Evolutionary conservation across 2,888 invertebrate genomes (phyloP), one percentile per base, ranked within the genome.

Genomic region (Dione juno): DNA sequence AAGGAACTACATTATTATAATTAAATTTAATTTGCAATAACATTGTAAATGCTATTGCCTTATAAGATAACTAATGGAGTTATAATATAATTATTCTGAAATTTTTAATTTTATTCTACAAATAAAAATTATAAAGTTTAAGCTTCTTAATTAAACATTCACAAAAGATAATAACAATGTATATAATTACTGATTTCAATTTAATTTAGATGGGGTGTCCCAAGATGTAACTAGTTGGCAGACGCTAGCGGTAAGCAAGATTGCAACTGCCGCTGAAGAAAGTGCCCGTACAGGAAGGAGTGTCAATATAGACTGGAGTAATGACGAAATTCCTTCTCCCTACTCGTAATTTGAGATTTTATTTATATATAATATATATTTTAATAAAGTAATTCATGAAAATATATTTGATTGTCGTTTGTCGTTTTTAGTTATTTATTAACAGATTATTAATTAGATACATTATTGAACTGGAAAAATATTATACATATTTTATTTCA

Each of bases 261-360:
- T 95, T 61, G 94, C 95, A 0, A 85, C 90, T 0, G 94, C 94
- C 0, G 94, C 93, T 28, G 95, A 95, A 77, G 85, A 94, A 76
- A 93, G 95, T 19, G 94, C 92, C 0, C 90, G 93, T 50, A 91
- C 92, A 7, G 94, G 94, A 35, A 87, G 91, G 77, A 79, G 90
- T 37, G 81, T 95, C 0, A 88, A 92, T 2, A 75, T 95, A 2
- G 90, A 89, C 70, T 95, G 95, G 95, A 84, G 82, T 64, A 79
- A 84, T 52, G 90, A 89, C 19, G 90, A 89, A 70, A 84, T 94
- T 40, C 90, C 92, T 13, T 77, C 82, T 13, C 74, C 77, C 35
- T 89, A 89, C 76, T 85, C 87, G 0, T 89, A 82, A 82, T 57
- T 37, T 37, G 9, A 1, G 35, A 8, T 35, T 54, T 11, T 52